A percentile compares a stretch with the other conserved stretches of the same genome.
Conservation (phyloP, 2,888 invertebrate species). For the Anarsia innoxiella region DNA sequence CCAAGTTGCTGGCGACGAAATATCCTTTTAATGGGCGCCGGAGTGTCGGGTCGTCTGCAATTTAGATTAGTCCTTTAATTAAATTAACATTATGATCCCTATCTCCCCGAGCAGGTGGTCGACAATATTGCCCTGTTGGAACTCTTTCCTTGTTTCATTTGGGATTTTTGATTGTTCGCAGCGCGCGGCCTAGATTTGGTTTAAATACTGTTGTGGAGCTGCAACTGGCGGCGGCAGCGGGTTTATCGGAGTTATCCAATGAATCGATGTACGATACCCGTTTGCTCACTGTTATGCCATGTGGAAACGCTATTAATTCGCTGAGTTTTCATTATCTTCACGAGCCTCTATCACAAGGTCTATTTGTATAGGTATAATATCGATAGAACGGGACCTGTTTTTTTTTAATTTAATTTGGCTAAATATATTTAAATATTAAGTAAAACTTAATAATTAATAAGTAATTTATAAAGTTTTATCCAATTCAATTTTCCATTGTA, state of each 20-base stretch:
- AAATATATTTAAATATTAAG: no score
- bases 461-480: no score
- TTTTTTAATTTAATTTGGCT: no score
- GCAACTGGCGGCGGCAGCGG: no score
- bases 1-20: constrained; percentile 64
- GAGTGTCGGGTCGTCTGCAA: constrained; percentile 74
- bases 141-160: constrained; percentile 48
- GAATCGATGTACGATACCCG: no score
- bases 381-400: no score
- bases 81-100: constrained; percentile 75
- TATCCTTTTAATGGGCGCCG: constrained; percentile 70
- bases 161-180: constrained; percentile 28
- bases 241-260: no score
- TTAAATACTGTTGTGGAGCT: constrained; percentile 19
- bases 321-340: constrained; percentile 17
- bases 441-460: no score
- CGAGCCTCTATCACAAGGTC: no score
- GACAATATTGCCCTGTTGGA: constrained; percentile 56
- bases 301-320: no score
- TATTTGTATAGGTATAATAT: no score
- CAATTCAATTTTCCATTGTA: no score
- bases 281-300: constrained; percentile 6
- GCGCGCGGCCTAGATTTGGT: constrained; percentile 26
- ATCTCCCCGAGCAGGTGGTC: constrained; percentile 69
- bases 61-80: constrained; percentile 76